Percentiles rank a stretch among this genome's conserved stretches.
phyloP scores from a whole-genome alignment of 1,140 invertebrate genomes.

The Drosophila repletoides region DNA sequence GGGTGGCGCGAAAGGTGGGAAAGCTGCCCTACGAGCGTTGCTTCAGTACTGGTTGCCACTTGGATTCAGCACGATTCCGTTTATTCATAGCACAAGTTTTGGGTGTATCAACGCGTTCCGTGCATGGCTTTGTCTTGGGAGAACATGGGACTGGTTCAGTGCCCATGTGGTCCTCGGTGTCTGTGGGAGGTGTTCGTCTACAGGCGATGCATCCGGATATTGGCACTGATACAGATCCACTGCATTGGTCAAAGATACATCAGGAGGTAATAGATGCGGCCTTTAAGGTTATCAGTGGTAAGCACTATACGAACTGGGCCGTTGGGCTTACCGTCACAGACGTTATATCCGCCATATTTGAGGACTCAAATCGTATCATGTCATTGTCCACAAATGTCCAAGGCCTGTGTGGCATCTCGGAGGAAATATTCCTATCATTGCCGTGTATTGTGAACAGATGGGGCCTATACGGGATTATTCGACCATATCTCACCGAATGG shows the following conservation, averaged over 20 bases:
- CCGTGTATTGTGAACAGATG: slow-evolving; percentile 89
- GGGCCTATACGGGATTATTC: slow-evolving; percentile 89
- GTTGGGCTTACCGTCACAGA: slow-evolving; percentile 90
- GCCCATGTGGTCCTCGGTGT: slow-evolving; percentile 91
- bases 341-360: slow-evolving; percentile 87
- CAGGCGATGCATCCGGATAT: slow-evolving; percentile 88
- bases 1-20: slow-evolving; percentile 93
- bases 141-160: slow-evolving; percentile 92
- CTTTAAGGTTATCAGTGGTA: slow-evolving; percentile 91
- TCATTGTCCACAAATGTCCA: slow-evolving; percentile 90
- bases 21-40: slow-evolving; percentile 91
- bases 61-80: slow-evolving; percentile 93
- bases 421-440: slow-evolving; percentile 92
- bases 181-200: slow-evolving; percentile 78
- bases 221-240: slow-evolving; percentile 87
- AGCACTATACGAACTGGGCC: slow-evolving; percentile 95
- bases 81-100: slow-evolving; percentile 91
- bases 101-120: slow-evolving; percentile 88
- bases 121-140: slow-evolving; percentile 93
- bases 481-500: slow-evolving; percentile 86
- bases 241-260: slow-evolving; percentile 89
- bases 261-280: slow-evolving; percentile 90
- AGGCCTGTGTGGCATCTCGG: slow-evolving; percentile 88
- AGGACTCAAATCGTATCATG: slow-evolving; percentile 89
- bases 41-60: slow-evolving; percentile 93